phyloP scores from a whole-genome alignment of 2,888 invertebrate species.

The Conchocele bisecta region DNA sequence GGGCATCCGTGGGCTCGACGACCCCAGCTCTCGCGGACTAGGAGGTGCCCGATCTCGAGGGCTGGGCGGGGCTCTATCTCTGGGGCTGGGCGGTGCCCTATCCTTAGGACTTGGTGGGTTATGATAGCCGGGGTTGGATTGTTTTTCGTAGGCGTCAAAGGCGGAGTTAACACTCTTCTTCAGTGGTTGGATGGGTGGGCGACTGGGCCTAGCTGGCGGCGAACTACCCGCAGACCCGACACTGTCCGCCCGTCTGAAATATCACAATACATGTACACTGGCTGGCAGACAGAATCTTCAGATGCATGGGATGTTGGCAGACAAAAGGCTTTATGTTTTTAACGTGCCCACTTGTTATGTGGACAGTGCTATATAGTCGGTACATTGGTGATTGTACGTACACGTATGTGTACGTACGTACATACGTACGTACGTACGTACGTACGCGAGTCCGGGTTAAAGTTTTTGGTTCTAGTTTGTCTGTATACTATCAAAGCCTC shows the following conservation, averaged over 20 bases:
- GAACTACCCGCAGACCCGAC: conserved; percentile 49
- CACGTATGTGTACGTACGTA: too few species aligned
- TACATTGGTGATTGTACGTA: too few species aligned
- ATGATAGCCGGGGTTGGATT: conserved; percentile 46
- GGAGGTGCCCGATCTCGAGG: conserved; percentile 49
- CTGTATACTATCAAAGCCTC: too few species aligned
- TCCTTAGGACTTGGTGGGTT: conserved; percentile 28
- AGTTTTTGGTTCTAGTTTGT: too few species aligned
- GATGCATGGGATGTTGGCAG: too few species aligned
- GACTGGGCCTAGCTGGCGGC: conserved; percentile 55
- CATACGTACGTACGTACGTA: too few species aligned
- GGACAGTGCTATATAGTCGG: too few species aligned
- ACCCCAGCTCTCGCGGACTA: conserved; percentile 40
- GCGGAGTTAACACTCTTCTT: conserved; percentile 68
- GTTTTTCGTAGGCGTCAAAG: conserved; percentile 70
- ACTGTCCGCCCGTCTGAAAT: conserved; percentile 50
- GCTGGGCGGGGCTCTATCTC: conserved; percentile 33
- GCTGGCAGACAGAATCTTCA: too few species aligned
- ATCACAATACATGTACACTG: background rate
- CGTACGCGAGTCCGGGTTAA: too few species aligned
- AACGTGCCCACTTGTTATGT: too few species aligned
- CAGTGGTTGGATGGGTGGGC: conserved; percentile 61
- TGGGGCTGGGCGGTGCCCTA: conserved; percentile 33
- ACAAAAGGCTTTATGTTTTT: too few species aligned
- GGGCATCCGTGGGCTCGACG: conserved; percentile 48